phyloP scores from a whole-genome alignment of 2,797 vertebrate genomes.

The Spatula versicolor region DNA sequence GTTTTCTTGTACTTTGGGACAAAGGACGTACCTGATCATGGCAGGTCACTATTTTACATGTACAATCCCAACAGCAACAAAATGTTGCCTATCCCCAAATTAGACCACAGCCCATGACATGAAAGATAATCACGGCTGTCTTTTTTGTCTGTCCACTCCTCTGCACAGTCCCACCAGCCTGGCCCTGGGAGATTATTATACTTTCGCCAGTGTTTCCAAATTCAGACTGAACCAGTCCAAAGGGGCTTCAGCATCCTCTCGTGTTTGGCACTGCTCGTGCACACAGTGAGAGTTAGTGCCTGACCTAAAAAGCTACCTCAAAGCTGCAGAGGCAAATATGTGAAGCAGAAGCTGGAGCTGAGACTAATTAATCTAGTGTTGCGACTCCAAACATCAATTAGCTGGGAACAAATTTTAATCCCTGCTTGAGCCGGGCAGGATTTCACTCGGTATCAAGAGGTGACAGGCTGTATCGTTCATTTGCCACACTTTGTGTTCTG shows the following conservation, averaged over 20 bases:
- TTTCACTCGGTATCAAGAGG: conserved; percentile 55
- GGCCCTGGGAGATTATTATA: neutral
- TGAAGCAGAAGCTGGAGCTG: conserved; percentile 25
- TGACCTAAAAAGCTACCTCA: conserved; percentile 28
- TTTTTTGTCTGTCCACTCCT: neutral
- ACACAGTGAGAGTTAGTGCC: neutral
- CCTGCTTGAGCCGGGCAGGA: neutral
- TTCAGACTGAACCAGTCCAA: rapidly evolving
- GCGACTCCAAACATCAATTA: conserved; percentile 59
- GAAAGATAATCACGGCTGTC: neutral
- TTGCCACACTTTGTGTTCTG: conserved; percentile 19
- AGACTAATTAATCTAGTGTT: conserved; percentile 11
- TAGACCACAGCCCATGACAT: neutral
- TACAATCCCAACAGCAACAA: neutral
- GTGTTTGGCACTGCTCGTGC: neutral
- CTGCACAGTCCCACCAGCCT: neutral
- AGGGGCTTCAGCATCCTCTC: neutral
- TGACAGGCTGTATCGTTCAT: conserved; percentile 27
- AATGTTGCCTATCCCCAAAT: neutral
- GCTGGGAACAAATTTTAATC: conserved; percentile 57
- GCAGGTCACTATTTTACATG: neutral
- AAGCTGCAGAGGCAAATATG: neutral
- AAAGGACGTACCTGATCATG: neutral
- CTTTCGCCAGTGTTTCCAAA: neutral
- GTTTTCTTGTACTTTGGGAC: neutral